Base-by-base conservation (phyloP, 2,888 invertebrate genomes). In the Orthosia incerta region DNA sequence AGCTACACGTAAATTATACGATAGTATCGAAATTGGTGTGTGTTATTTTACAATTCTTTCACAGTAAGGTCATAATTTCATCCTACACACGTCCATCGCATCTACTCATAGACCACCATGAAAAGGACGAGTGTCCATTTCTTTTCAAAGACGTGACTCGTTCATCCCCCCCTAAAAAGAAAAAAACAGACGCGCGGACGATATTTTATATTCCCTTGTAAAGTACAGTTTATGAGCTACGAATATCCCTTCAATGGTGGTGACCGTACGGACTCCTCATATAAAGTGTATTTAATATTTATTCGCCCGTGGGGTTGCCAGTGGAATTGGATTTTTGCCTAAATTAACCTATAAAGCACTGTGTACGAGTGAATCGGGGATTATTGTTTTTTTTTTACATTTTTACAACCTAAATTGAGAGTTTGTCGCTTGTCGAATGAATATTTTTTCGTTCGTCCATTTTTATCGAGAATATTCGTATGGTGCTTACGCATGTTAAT, bases 231-330 rank as follows among this genome's bases (percentile, higher is more conserved):
- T 79, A 85, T 74, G 70, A 72, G 68, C 59, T 65, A 74, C 77
- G 57, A 76, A 84, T 71, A 65, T 74, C 85, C 68, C 71, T 81
- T 74, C 74, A 71, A 76, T 73, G 74, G 23, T 62, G 66, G 68
- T 66, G 71, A 60, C 72, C 80, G 61, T 50, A 75, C 57, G 55
- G 65, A 59, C 59, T 74, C 61, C 86, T 75, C 82, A 71, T 86
- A 78, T 83, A 76, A 80, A 87, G 74, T 74, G 83, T 83, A 76
- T 85, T 83, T 80, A 86, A 79, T 77, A 86, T 87, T 86, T 83
- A 85, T 79, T 60, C 46, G 61, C 61, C 77, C 71, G 67, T 61
- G 23, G 86, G 86, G 87, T 67, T 72, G 66, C 87, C 77, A 74
- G 74, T 59, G 72, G 63, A 83, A 85, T 86, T 83, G 76, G 74